Conservation (phyloP, 1,140 invertebrate species). For the Atopsyche davidsoni region DNA sequence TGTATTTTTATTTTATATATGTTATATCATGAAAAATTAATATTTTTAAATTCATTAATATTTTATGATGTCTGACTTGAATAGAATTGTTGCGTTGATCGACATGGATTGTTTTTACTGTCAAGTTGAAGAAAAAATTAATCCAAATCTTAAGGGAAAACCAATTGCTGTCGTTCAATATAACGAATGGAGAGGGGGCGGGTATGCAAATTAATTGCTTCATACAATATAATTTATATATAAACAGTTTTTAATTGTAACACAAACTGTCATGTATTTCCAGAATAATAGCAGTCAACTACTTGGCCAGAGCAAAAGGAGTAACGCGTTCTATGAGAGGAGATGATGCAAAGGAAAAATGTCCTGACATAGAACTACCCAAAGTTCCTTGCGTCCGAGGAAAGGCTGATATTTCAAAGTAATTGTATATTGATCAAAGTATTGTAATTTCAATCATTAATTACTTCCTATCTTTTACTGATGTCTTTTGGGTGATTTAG, state of each 20-base stretch:
- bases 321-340: constrained; percentile 86
- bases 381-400: constrained; percentile 79
- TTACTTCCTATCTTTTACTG: too few species aligned
- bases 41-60: neutral
- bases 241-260: constrained; percentile 4
- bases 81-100: constrained; percentile 76
- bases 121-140: constrained; percentile 86
- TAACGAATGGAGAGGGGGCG: constrained; percentile 85
- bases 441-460: constrained; percentile 9
- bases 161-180: constrained; percentile 95
- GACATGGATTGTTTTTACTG: constrained; percentile 99
- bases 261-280: constrained; percentile 23
- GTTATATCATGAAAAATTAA: too few species aligned
- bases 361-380: constrained; percentile 79
- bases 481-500: too few species aligned
- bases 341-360: constrained; percentile 83
- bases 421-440: constrained; percentile 31
- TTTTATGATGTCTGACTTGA: neutral
- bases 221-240: constrained; percentile 3
- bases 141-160: constrained; percentile 74
- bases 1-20: neutral
- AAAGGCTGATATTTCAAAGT: constrained; percentile 95
- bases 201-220: constrained; percentile 52
- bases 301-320: constrained; percentile 85
- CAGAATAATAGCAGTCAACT: constrained; percentile 96